phyloP scores from a whole-genome alignment of 2,113 vertebrate species.

The Rhea americana region DNA sequence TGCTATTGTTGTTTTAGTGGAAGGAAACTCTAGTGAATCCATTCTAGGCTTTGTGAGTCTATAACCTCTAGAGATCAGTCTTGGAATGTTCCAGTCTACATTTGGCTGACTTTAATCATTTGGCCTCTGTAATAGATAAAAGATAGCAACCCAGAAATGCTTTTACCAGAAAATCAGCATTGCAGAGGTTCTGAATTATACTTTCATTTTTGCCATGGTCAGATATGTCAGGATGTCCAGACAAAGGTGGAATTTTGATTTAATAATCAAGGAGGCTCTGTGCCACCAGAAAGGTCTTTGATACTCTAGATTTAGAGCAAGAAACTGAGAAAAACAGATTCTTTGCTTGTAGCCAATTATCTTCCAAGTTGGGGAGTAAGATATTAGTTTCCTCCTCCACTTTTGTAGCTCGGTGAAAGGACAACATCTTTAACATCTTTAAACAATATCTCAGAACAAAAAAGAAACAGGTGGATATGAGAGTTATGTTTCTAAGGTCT shows the following conservation, averaged over 20 bases:
- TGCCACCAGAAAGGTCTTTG: background rate
- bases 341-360: background rate
- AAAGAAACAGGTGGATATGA: background rate
- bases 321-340: background rate
- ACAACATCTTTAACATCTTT: background rate
- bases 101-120: background rate
- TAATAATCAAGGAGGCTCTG: background rate
- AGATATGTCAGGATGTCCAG: background rate
- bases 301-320: background rate
- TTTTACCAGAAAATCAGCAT: background rate
- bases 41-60: background rate
- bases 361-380: background rate
- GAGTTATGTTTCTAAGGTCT: background rate
- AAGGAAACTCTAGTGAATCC: background rate
- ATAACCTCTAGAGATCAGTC: background rate
- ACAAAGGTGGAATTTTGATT: background rate
- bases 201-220: background rate
- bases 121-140: background rate
- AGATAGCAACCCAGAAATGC: background rate
- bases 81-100: background rate
- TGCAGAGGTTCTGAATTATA: background rate
- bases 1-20: background rate
- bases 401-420: background rate
- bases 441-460: background rate
- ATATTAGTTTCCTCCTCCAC: background rate